Conservation (phyloP, 1,140 invertebrate species). For the Sarcophaga peregrina region DNA sequence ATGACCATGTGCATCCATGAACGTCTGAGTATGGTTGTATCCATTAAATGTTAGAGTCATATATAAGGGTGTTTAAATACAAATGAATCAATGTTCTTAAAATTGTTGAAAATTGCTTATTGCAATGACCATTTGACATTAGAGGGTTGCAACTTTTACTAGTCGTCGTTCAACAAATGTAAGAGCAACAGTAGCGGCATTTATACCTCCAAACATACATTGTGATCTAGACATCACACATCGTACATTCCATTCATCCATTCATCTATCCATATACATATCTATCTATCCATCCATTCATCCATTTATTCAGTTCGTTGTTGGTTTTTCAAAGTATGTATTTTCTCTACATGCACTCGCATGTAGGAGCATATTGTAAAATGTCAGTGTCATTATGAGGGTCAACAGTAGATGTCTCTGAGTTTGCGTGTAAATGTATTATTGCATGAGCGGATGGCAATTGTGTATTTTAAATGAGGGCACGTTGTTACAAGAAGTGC, state of each 20-base stretch:
- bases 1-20: not conserved
- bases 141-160: not conserved
- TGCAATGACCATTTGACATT: constrained; percentile 39
- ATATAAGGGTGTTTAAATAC: not conserved
- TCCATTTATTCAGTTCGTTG: not conserved
- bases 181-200: not conserved
- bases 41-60: no score
- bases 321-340: no score
- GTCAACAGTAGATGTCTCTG: constrained; percentile 16
- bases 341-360: not conserved
- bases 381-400: constrained; percentile 37
- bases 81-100: constrained; percentile 37
- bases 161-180: not conserved
- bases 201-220: not conserved
- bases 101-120: constrained; percentile 34
- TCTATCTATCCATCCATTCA: not conserved
- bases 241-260: not conserved
- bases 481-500: constrained; percentile 19
- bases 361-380: constrained; percentile 5
- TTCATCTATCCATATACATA: no score
- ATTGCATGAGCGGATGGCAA: not conserved
- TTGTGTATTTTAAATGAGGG: constrained; percentile 15
- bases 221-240: not conserved
- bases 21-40: no score
- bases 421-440: no score